Evolutionary conservation across 2,797 vertebrate genomes (phyloP).

Genomic region (Trichosurus vulpecula): DNA sequence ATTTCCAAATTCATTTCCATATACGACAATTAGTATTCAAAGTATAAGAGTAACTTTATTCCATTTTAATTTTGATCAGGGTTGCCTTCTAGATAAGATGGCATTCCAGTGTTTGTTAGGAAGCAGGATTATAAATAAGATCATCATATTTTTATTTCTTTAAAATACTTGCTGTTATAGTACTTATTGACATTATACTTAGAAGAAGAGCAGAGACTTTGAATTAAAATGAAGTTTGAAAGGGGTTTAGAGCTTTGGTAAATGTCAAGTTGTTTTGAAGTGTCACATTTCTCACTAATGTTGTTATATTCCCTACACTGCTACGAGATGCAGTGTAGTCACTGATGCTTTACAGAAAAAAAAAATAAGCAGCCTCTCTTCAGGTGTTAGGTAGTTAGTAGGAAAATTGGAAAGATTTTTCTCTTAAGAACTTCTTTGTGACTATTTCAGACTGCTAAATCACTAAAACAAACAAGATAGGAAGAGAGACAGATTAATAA

Average conservation of each 20-base stretch:
- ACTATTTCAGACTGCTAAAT: too few relatives aligned
- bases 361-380: background rate
- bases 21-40: background rate
- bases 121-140: conserved; percentile 1
- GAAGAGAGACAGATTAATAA: too few relatives aligned
- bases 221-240: conserved; percentile 58
- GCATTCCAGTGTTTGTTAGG: conserved; percentile 15
- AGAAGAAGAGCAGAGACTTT: background rate
- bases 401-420: background rate
- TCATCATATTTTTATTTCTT: conserved; percentile 33
- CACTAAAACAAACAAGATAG: too few relatives aligned
- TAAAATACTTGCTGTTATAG: conserved; percentile 47
- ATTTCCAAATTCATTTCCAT: background rate
- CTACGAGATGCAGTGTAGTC: conserved; percentile 18
- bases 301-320: conserved; percentile 12
- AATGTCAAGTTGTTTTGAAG: conserved; percentile 71
- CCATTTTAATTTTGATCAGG: conserved; percentile 47
- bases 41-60: background rate
- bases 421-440: background rate
- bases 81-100: conserved; percentile 6
- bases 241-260: conserved; percentile 47
- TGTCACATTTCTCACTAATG: conserved; percentile 9
- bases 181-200: conserved; percentile 55
- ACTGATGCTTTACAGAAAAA: conserved; percentile 43
- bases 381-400: background rate